Conservation (phyloP, 2,888 invertebrate species). For the Netelia virgata region DNA sequence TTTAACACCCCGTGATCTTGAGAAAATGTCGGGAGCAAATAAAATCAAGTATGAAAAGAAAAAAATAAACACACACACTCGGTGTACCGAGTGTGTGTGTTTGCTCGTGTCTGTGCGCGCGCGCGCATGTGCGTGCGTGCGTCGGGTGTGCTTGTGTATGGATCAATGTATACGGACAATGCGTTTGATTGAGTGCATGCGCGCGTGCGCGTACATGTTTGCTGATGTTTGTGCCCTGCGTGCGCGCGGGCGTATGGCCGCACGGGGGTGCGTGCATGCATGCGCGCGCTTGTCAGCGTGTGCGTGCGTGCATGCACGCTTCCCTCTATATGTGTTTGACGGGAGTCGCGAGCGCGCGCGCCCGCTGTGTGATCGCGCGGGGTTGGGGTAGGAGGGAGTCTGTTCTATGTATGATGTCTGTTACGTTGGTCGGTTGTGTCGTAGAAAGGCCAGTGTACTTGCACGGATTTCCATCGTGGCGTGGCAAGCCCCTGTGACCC, state of each 20-base stretch:
- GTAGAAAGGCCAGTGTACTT: slow-evolving; percentile 62
- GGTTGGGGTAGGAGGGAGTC: too few relatives aligned
- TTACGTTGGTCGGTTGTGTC: slow-evolving; percentile 30
- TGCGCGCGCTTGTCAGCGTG: background rate
- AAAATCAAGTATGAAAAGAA: background rate
- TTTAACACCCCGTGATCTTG: background rate
- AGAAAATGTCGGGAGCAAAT: background rate
- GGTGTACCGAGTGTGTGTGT: too few relatives aligned
- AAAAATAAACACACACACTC: too few relatives aligned
- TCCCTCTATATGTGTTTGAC: too few relatives aligned
- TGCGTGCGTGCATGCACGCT: background rate
- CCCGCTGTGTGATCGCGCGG: too few relatives aligned
- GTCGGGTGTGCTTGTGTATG: background rate
- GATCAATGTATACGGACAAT: background rate
- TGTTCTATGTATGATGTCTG: background rate
- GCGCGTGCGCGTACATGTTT: background rate
- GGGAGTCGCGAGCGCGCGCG: too few relatives aligned
- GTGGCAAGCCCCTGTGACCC: slow-evolving; percentile 76
- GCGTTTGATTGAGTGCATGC: background rate
- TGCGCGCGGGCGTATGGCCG: too few relatives aligned
- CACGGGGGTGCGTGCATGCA: too few relatives aligned
- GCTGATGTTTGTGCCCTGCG: too few relatives aligned
- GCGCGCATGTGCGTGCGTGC: background rate
- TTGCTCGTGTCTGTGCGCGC: background rate
- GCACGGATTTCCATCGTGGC: slow-evolving; percentile 78